Conservation (phyloP, 1,140 invertebrate species). For the Lepidurus apus region DNA sequence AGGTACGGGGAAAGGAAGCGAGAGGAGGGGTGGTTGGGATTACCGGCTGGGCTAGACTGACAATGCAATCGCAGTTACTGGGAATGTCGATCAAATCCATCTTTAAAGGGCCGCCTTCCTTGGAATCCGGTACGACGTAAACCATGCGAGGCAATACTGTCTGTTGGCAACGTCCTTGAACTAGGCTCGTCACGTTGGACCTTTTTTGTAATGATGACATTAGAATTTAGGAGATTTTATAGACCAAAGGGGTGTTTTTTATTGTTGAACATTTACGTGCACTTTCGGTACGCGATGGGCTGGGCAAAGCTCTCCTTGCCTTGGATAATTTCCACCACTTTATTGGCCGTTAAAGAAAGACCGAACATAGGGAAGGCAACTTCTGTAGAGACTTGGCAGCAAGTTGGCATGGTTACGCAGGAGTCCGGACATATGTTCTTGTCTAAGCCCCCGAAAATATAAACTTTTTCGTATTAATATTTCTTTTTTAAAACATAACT, state of each 20-base stretch:
- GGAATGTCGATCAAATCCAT: conserved; percentile 27
- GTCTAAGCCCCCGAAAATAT: neutral
- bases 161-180: conserved; percentile 24
- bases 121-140: neutral
- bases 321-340: neutral
- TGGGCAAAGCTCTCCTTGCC: conserved; percentile 4
- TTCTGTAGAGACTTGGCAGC: neutral
- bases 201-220: neutral
- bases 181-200: conserved; percentile 13
- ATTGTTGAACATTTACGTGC: conserved; percentile 19
- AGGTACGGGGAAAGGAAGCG: neutral
- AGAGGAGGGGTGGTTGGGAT: neutral
- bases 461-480: too few species aligned
- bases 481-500: too few species aligned
- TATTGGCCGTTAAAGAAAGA: neutral
- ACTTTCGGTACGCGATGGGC: conserved; percentile 28
- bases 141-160: conserved; percentile 25
- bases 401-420: neutral
- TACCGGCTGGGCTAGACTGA: neutral
- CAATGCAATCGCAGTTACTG: conserved; percentile 28
- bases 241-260: neutral
- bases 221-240: neutral
- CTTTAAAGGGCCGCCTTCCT: conserved; percentile 2
- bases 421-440: neutral
- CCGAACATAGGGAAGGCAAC: neutral